Evolutionary conservation across 92 coral and sea anemone species (phyloP), one percentile per base, ranked within the genome.

Genomic region (Blastomussa wellsi): DNA sequence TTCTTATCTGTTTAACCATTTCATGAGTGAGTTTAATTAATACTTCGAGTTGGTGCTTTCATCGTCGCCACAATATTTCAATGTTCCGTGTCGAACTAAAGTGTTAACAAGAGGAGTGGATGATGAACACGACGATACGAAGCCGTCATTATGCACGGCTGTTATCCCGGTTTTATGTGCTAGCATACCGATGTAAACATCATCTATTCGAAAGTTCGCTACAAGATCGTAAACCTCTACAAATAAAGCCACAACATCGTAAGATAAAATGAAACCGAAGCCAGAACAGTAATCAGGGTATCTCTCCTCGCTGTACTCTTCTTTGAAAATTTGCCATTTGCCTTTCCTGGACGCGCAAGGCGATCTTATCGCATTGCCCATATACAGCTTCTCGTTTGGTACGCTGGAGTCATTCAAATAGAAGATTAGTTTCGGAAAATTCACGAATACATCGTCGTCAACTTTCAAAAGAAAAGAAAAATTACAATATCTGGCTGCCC

Each of bases 241-340:
- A 49, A 77, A 77, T 67, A 35, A 15, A 33, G 66, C 66, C 5
- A 77, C 65, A 1, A 77, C 80, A 77, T 77, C 80, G 80, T 24
- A 24, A 17, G 80, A 77, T 20, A 77, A 31, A 19, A 77, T 20
- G 38, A 29, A 77, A 5, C 64, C 80, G 22, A 77, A 77, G 0
- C 80, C 80, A 1, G 80, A 51, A 67, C 80, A 77, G 20, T 49
- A 77, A 77, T 77, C 80, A 11, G 80, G 80, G 41, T 80, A 80
- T 1, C 17, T 20, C 29, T 22, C n/a, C 19, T 37, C 49, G 36
- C 36, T 32, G n/a, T 55, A 72, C 55, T 74, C 55, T 13, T 59
- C 66, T 19, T 22, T 14, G 7, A 17, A 74, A 22, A 77, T 57
- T 15, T 29, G 24, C 80, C 80, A 77, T 77, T 77, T 77, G 4